phyloP scores from a whole-genome alignment of 1,140 invertebrate genomes.

The Cecropterus lyciades region DNA sequence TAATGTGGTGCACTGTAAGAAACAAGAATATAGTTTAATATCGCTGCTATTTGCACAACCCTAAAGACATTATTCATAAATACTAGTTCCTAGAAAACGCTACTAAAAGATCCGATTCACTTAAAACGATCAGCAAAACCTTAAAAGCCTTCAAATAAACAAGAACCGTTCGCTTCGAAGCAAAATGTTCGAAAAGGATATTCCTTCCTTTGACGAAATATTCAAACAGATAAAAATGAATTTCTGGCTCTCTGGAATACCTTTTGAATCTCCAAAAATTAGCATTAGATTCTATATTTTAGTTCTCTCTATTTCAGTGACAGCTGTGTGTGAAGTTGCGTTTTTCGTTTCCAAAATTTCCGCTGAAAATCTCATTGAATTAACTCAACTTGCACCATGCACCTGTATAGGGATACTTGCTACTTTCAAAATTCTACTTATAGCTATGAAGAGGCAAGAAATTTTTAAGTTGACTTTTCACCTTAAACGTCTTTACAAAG shows the following conservation, averaged over 20 bases:
- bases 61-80: background rate
- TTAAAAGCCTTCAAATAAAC: constrained; percentile 25
- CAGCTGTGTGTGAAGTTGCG: constrained; percentile 44
- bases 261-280: constrained; percentile 46
- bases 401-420: constrained; percentile 52
- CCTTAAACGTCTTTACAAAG: constrained; percentile 44
- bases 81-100: constrained; percentile 3
- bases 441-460: constrained; percentile 47
- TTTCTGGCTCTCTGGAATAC: constrained; percentile 54
- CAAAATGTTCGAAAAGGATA: constrained; percentile 58
- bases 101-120: constrained; percentile 8
- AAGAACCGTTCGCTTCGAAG: constrained; percentile 8
- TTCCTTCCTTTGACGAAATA: constrained; percentile 58
- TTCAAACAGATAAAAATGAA: constrained; percentile 59
- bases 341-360: constrained; percentile 57
- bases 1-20: too few relatives aligned
- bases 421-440: constrained; percentile 52
- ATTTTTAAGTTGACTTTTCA: constrained; percentile 49
- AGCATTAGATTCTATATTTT: constrained; percentile 49
- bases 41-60: background rate
- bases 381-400: constrained; percentile 61
- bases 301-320: constrained; percentile 41
- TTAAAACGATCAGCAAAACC: constrained; percentile 14
- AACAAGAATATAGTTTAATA: too few relatives aligned
- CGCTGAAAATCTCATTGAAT: constrained; percentile 53